Conservation (phyloP, 1,140 invertebrate genomes). For the Eupeodes corollae region DNA sequence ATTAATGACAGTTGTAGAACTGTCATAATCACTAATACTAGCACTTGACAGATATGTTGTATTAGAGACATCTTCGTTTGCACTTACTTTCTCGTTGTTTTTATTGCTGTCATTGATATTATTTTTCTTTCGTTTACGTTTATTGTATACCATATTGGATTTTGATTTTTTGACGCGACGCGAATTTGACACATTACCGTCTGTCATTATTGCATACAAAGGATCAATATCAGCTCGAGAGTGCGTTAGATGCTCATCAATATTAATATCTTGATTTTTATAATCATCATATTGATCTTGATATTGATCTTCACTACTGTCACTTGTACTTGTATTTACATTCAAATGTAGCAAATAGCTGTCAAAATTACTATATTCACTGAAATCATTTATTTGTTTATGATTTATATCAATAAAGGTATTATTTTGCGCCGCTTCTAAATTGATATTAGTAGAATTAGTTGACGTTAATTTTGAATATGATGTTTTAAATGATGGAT, state of each 20-base stretch:
- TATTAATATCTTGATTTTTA: no score
- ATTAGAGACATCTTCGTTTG: no score
- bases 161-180: no score
- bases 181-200: no score
- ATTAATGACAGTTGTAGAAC: conserved; percentile 1
- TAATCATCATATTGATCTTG: conserved; percentile 14
- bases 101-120: not conserved
- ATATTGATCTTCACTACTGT: conserved; percentile 17
- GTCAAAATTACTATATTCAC: not conserved
- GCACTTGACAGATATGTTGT: no score
- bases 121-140: no score
- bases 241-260: not conserved
- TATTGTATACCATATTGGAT: no score
- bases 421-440: not conserved
- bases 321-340: not conserved
- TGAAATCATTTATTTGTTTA: not conserved
- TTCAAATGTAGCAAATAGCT: not conserved
- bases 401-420: not conserved
- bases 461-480: no score
- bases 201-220: not conserved
- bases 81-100: not conserved
- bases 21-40: not conserved
- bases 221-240: not conserved
- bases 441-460: not conserved
- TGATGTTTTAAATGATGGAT: no score